Evolutionary conservation across 1,140 invertebrate species (phyloP).

Genomic region (Heliconius hewitsoni): DNA sequence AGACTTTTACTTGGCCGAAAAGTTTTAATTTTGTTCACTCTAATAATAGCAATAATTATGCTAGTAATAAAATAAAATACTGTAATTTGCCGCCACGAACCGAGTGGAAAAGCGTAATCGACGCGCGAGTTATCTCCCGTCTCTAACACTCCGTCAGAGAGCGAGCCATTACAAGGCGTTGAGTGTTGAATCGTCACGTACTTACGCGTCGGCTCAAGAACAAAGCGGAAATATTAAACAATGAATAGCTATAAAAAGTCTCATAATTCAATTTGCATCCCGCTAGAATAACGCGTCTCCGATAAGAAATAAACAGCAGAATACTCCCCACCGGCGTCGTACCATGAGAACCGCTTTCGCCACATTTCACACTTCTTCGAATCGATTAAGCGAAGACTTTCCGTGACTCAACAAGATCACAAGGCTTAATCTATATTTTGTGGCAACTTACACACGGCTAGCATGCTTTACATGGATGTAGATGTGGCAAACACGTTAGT

Average conservation of each 20-base stretch:
- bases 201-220: slow-evolving; percentile 66
- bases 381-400: slow-evolving; percentile 67
- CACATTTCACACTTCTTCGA: slow-evolving; percentile 76
- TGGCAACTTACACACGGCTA: slow-evolving; percentile 13
- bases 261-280: slow-evolving; percentile 81
- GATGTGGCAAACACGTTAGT: slow-evolving; percentile 25
- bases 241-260: slow-evolving; percentile 75
- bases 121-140: slow-evolving; percentile 46
- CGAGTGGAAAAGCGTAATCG: slow-evolving; percentile 63
- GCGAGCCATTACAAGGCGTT: slow-evolving; percentile 65
- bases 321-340: slow-evolving; percentile 55
- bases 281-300: slow-evolving; percentile 69
- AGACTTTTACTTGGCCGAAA: background rate
- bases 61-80: slow-evolving; percentile 74
- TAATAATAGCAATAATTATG: slow-evolving; percentile 75
- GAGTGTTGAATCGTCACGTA: slow-evolving; percentile 78
- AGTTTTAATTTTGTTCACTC: slow-evolving; percentile 41
- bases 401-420: slow-evolving; percentile 41
- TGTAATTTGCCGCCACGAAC: slow-evolving; percentile 71
- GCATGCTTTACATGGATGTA: slow-evolving; percentile 18
- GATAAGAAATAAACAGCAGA: slow-evolving; percentile 56
- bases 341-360: slow-evolving; percentile 73
- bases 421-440: slow-evolving; percentile 32
- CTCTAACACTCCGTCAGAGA: slow-evolving; percentile 31
- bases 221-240: slow-evolving; percentile 72